phyloP scores from a whole-genome alignment of 2,113 vertebrate species.

The Mastomys coucha region DNA sequence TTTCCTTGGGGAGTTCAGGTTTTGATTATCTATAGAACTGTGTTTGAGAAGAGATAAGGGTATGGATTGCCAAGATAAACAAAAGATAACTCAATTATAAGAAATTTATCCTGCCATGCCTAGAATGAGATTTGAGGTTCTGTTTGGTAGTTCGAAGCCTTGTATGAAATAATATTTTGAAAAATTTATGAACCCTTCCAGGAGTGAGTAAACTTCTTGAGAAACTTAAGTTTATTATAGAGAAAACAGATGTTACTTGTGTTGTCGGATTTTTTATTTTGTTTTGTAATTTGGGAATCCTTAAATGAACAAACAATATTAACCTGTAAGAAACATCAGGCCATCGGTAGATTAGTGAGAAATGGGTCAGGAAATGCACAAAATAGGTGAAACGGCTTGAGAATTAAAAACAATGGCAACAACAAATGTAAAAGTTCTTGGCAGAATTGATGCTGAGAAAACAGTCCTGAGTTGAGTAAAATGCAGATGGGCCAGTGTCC shows the following conservation, averaged over 20 bases:
- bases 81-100: conserved; percentile 46
- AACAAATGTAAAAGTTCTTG: not conserved
- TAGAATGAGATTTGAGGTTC: conserved; percentile 41
- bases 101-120: conserved; percentile 40
- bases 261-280: not conserved
- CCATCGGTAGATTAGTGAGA: not conserved
- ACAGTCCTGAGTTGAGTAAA: not conserved
- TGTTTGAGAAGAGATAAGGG: not conserved
- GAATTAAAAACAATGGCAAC: not conserved
- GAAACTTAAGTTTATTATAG: conserved; percentile 33
- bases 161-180: conserved; percentile 52
- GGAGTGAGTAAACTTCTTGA: conserved; percentile 32
- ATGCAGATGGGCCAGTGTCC: not conserved
- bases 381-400: not conserved
- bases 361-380: not conserved
- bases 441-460: not conserved
- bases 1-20: not conserved
- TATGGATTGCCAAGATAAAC: conserved; percentile 28
- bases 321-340: not conserved
- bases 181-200: conserved; percentile 44
- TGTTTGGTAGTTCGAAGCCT: conserved; percentile 34
- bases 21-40: not conserved
- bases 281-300: conserved; percentile 15
- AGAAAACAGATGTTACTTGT: conserved; percentile 44
- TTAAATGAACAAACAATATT: conserved; percentile 15